These are phyloP conservation scores for Schizopygopsis pylzovi DNA, from an alignment of 2,797 vertebrate species.

Conservation along the genomic window DNA sequence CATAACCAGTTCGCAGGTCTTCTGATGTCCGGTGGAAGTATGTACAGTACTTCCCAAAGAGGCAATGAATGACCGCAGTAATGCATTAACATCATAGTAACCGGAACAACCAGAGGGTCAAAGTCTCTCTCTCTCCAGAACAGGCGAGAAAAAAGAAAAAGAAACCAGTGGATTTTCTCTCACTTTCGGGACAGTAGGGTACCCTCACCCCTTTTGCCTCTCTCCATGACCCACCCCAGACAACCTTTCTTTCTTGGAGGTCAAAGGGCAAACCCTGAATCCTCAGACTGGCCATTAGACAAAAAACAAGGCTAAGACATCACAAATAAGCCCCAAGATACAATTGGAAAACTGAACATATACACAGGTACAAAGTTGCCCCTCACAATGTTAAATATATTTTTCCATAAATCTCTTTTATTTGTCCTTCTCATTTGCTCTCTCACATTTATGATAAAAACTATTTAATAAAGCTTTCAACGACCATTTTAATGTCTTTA, in stretches of 20 bases:
- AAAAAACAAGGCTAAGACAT: constrained; percentile 59
- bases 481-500: constrained; percentile 80
- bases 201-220: constrained; percentile 52
- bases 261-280: constrained; percentile 66
- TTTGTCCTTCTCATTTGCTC: constrained; percentile 65
- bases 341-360: constrained; percentile 64
- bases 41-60: constrained; percentile 55
- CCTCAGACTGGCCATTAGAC: constrained; percentile 63
- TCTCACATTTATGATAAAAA: constrained; percentile 71
- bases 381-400: constrained; percentile 57
- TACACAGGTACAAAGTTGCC: constrained; percentile 71
- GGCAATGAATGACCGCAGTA: constrained; percentile 55
- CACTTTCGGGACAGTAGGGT: constrained; percentile 46
- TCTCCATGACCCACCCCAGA: neutral
- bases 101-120: constrained; percentile 61
- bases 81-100: constrained; percentile 62
- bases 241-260: constrained; percentile 31
- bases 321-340: constrained; percentile 50
- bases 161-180: constrained; percentile 54
- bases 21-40: constrained; percentile 61
- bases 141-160: constrained; percentile 55
- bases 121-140: constrained; percentile 56
- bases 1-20: constrained; percentile 70
- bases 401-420: constrained; percentile 54
- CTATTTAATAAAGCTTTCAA: constrained; percentile 78